phyloP scores from a whole-genome alignment of 35 echinoderm and acorn worm genomes.

The Anneissia japonica region DNA sequence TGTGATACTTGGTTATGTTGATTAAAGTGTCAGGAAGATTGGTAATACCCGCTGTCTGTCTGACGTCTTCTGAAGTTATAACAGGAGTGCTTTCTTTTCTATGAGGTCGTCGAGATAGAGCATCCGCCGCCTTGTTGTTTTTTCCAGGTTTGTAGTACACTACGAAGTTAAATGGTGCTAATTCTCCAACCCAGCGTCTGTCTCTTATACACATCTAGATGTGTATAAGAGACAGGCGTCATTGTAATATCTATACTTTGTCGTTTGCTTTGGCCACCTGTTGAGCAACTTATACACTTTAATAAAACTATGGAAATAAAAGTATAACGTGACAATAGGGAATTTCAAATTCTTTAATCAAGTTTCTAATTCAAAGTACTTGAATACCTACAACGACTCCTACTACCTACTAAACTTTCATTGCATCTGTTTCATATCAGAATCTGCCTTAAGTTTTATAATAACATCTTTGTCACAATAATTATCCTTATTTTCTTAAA shows the following conservation, averaged over 20 bases:
- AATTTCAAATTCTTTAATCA: not conserved
- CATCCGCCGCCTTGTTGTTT: constrained; percentile 6
- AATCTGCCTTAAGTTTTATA: too few species aligned
- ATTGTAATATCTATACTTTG: not conserved
- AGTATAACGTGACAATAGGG: constrained; percentile 11
- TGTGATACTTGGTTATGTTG: too few species aligned
- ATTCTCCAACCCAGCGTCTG: not conserved
- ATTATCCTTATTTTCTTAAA: too few species aligned
- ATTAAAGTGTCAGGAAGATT: too few species aligned
- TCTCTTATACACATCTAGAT: not conserved
- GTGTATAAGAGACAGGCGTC: not conserved
- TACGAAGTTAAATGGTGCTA: constrained; percentile 6
- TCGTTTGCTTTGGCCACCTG: constrained; percentile 21
- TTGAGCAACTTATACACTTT: constrained; percentile 17
- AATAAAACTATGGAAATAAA: constrained; percentile 13
- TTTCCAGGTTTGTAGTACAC: constrained; percentile 8
- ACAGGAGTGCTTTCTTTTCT: too few species aligned
- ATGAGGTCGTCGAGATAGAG: not conserved
- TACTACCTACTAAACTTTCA: too few species aligned
- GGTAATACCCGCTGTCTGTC: too few species aligned
- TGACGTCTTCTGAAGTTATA: too few species aligned
- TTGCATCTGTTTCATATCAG: too few species aligned
- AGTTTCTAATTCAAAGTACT: too few species aligned
- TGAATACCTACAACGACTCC: too few species aligned
- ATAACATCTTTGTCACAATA: too few species aligned